These are phyloP conservation scores for Phoenicopterus ruber DNA, from an alignment of 2,113 vertebrate species.

Conservation along the genomic window DNA sequence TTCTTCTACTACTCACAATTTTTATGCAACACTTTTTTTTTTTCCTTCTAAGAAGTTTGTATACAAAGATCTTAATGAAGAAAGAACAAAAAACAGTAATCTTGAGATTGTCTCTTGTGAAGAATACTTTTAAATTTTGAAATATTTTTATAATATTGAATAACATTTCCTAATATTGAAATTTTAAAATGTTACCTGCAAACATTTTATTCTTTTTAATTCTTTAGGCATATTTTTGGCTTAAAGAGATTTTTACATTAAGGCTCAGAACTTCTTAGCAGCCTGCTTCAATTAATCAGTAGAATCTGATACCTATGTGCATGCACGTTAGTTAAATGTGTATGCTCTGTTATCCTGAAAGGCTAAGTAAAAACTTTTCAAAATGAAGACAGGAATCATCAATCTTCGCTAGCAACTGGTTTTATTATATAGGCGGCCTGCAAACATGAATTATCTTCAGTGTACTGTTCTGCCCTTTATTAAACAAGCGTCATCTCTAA, in stretches of 20 bases:
- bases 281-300: neutral
- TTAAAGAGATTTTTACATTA: neutral
- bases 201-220: neutral
- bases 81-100: neutral
- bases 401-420: neutral
- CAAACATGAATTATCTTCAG: neutral
- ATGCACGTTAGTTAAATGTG: neutral
- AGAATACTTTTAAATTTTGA: neutral
- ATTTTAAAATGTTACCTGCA: neutral
- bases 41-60: neutral
- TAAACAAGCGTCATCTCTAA: neutral
- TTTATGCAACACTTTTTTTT: neutral
- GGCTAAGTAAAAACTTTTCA: neutral
- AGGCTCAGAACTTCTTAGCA: neutral
- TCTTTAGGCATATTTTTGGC: neutral
- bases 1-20: neutral
- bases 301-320: neutral
- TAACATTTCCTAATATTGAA: neutral
- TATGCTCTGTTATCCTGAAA: neutral
- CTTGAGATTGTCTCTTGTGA: neutral
- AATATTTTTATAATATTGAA: neutral
- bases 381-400: neutral
- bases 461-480: neutral
- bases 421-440: neutral
- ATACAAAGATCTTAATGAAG: neutral